Evolutionary conservation across 2,888 invertebrate genomes (phyloP).

Genomic region (Hypomecis punctinalis): DNA sequence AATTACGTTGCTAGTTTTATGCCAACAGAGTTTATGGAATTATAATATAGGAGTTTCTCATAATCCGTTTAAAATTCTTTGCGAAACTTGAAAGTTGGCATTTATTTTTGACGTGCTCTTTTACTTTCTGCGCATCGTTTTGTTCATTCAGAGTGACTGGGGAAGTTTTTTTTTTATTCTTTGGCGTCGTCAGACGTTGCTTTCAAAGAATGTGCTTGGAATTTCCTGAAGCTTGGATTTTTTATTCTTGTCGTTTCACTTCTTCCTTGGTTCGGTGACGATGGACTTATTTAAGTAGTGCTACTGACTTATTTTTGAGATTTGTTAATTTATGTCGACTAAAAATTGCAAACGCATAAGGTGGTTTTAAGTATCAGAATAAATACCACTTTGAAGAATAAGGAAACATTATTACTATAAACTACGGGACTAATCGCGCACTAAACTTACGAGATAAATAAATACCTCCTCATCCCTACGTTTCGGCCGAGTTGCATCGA

Average conservation of each 20-base stretch:
- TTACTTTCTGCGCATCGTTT: neutral
- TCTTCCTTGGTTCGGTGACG: neutral
- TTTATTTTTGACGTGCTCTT: slow-evolving; percentile 1
- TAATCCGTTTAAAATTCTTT: neutral
- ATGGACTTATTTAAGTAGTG: neutral
- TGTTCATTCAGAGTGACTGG: neutral
- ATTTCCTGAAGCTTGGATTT: slow-evolving; percentile 2
- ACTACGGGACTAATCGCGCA: no score
- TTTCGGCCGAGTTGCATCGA: no score
- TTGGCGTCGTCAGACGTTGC: neutral
- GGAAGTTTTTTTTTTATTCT: neutral
- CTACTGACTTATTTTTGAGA: neutral
- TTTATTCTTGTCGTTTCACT: slow-evolving; percentile 2
- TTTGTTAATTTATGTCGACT: no score
- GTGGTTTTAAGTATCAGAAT: no score
- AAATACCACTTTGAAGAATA: no score
- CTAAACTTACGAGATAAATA: no score
- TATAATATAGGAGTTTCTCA: neutral
- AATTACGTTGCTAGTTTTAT: neutral
- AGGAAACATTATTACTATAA: no score
- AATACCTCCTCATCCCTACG: no score
- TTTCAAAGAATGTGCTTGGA: neutral
- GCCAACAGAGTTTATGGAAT: neutral
- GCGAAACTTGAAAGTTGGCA: neutral
- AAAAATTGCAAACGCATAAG: no score